Evolutionary conservation across 2,113 vertebrate species (phyloP).

Genomic region (Ptilonorhynchus violaceus): DNA sequence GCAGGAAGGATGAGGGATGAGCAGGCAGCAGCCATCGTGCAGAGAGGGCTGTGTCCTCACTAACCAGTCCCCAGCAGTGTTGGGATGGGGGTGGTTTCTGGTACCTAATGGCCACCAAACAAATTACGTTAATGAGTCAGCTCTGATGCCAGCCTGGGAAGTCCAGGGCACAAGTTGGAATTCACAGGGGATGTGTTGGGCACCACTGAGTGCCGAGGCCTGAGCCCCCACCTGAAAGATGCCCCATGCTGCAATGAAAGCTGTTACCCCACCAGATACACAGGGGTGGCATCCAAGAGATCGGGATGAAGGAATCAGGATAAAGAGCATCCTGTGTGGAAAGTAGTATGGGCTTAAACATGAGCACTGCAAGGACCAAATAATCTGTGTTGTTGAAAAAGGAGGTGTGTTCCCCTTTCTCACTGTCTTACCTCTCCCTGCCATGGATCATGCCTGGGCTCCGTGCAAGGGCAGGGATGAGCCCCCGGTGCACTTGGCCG

Average conservation of each 20-base stretch:
- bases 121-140: neutral
- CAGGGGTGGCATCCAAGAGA: neutral
- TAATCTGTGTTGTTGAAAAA: accelerated
- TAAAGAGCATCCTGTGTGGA: neutral
- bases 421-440: accelerated
- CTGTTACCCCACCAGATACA: neutral
- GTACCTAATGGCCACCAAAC: neutral
- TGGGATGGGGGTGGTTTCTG: neutral
- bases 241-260: neutral
- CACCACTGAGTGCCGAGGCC: neutral
- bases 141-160: neutral
- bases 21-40: accelerated
- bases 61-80: accelerated
- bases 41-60: neutral
- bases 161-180: neutral
- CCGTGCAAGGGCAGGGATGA: accelerated
- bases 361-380: neutral
- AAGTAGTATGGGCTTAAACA: accelerated
- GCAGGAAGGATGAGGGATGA: no score
- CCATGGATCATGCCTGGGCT: accelerated
- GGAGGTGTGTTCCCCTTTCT: accelerated
- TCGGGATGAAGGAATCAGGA: no score
- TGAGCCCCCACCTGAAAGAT: neutral
- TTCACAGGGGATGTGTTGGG: neutral
- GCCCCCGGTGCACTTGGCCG: accelerated